phyloP scores from a whole-genome alignment of 2,113 vertebrate species.

The Neomonachus schauinslandi region DNA sequence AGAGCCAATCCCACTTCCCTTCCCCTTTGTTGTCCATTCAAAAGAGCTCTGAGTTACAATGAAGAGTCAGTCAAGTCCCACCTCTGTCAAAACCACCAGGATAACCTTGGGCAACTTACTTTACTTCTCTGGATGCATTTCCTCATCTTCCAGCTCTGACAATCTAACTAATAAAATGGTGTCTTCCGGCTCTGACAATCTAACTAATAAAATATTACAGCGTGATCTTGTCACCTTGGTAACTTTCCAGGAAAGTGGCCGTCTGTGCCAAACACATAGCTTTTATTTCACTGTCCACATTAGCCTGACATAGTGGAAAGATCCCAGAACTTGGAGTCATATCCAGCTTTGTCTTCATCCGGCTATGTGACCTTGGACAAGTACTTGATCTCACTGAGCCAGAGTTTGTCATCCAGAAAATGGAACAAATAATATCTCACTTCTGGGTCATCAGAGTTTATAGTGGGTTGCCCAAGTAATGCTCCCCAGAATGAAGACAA shows the following conservation, averaged over 20 bases:
- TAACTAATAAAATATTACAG: conserved; percentile 65
- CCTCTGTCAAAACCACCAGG: background rate
- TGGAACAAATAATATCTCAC: conserved; percentile 29
- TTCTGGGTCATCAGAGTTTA: background rate
- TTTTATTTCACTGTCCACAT: conserved; percentile 54
- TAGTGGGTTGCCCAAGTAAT: background rate
- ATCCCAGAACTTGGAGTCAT: conserved; percentile 53
- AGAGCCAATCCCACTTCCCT: background rate
- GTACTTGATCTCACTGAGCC: conserved; percentile 46
- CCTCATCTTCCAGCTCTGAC: conserved; percentile 48
- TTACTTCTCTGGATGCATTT: conserved; percentile 35
- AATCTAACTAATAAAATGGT: conserved; percentile 51
- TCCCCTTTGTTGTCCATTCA: background rate
- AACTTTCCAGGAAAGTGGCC: conserved; percentile 48
- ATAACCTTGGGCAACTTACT: conserved; percentile 26
- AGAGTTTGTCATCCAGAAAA: conserved; percentile 28
- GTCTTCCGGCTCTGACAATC: conserved; percentile 47
- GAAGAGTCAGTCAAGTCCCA: background rate
- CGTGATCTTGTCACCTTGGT: conserved; percentile 39
- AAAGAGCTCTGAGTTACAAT: conserved; percentile 13
- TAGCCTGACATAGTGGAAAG: conserved; percentile 47
- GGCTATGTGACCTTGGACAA: conserved; percentile 30
- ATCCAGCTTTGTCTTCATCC: conserved; percentile 32
- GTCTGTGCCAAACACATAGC: conserved; percentile 47
- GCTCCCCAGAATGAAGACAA: background rate